Base-by-base conservation (phyloP, 1,140 invertebrate genomes). In the Drosophila varians region DNA sequence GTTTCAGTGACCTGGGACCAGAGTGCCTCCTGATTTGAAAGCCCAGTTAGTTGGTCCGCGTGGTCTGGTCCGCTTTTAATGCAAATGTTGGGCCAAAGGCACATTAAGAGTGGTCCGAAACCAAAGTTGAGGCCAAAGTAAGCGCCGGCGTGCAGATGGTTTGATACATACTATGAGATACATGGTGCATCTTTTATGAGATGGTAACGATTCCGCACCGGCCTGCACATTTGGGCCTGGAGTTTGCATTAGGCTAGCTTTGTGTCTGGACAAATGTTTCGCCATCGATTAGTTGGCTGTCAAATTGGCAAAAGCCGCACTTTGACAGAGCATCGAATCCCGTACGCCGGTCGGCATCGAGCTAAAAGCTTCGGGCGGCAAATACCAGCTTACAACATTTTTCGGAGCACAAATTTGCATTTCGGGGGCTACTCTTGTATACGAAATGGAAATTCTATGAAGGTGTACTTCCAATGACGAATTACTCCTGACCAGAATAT, bases 191-290 rank as follows among this genome's bases (percentile, higher is more conserved):
- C 74, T 84, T 83, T 83, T 83, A 83, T 83, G 74, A 82, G 78
- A 58, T 62, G 61, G 61, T 47, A 53, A 66, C 65, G 72, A 70
- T 43, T 31, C 54, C 26, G 65, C 48, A 45, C 25, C 47, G 48
- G 11, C 9, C 38, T 61, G 43, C 42, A 34, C 46, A 49, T 47
- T 42, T 42, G 60, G 61, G 28, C 18, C 40, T 26, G 49, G 38
- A 66, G 62, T 55, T 43, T 46, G 71, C 65, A 70, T 69, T 60
- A 65, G 54, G 49, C 38, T 69, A 54, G 80, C 80, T 87, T 86
- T 87, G 80, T 86, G 73, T 86, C 77, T 86, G 83, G 64, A 74
- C 60, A 88, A 82, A 86, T 86, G 82, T 71, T 86, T 86, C 71
- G 73, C 58, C 74, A 86, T 87, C 82, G 82, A 86, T 86, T 87